Evolutionary conservation across 2,888 invertebrate genomes (phyloP), one percentile per base, ranked within the genome.

Genomic region (Panzeria rudis): DNA sequence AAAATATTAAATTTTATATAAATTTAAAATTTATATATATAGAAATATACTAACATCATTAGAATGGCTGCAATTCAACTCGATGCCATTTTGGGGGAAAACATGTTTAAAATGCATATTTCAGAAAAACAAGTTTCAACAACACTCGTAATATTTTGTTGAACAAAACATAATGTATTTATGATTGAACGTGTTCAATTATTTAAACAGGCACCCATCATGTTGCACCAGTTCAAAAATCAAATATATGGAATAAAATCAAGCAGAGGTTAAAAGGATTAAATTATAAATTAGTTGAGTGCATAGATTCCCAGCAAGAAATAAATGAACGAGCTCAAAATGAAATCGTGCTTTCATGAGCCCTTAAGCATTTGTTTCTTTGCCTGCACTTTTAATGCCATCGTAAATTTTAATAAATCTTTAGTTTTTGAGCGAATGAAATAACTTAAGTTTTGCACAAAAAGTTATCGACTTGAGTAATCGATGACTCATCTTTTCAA

Each of bases 181-280:
- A 54, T 54, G 64, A 56, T 54, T 23, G 66, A 56, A 76, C 64
- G 76, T 76, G 66, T 66, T 76, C 54, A 15, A 64, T 54, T 64
- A 66, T 76, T 75, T 38, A 15, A 75, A 54, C 29, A 41, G 15
- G 38, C 29, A 38, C 8, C n/a, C 11, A n/a, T 11, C 15, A 2
- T 29, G 50, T 25, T 8, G 29, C 11, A 38, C 11, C 17, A 64
- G 29, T 25, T 38, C n/a, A 38, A 38, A 73, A 44, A 61, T 44
- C 47, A 35, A 73, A 6, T 15, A 47, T 20, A 13, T 56, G 13
- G 3, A 23, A 7, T 54, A 8, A 15, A 54, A 69, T 20, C 3
- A 47, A 17, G 2, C 23, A 73, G 73, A 35, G 2, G 0, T 11
- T 50, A 23, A 50, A 73, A 50, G 3, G 47, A 23, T 23, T 9